phyloP scores from a whole-genome alignment of 2,113 vertebrate genomes.

The Parus major region DNA sequence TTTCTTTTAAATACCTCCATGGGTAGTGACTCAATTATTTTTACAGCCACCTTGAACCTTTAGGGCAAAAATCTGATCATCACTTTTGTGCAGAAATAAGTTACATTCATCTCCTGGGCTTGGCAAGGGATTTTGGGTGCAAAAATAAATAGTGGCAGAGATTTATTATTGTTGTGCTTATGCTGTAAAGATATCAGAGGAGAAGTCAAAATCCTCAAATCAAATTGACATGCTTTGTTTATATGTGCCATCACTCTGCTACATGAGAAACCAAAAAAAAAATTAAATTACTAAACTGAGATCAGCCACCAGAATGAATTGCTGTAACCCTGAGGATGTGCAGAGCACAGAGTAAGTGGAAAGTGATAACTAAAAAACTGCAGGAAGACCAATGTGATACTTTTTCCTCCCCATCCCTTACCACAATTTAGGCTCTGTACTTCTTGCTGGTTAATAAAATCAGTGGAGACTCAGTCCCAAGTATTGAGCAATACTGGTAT shows the following conservation, averaged over 20 bases:
- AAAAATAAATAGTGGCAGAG: background rate
- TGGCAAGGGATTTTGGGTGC: background rate
- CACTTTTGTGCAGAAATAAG: background rate
- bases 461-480: background rate
- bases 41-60: background rate
- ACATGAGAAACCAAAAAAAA: background rate
- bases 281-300: background rate
- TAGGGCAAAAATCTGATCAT: background rate
- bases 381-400: background rate
- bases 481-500: background rate
- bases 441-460: background rate
- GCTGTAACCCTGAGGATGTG: background rate
- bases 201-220: background rate
- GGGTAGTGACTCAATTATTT: background rate
- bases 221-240: background rate
- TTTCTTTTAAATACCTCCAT: background rate
- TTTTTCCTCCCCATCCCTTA: fast-evolving
- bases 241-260: background rate
- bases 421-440: background rate
- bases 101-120: background rate
- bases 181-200: background rate
- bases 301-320: background rate
- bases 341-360: background rate
- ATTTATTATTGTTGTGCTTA: background rate
- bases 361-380: background rate